Evolutionary conservation across 2,113 vertebrate genomes (phyloP), one percentile per base, ranked within the genome.

Genomic region (Jacana jacana): DNA sequence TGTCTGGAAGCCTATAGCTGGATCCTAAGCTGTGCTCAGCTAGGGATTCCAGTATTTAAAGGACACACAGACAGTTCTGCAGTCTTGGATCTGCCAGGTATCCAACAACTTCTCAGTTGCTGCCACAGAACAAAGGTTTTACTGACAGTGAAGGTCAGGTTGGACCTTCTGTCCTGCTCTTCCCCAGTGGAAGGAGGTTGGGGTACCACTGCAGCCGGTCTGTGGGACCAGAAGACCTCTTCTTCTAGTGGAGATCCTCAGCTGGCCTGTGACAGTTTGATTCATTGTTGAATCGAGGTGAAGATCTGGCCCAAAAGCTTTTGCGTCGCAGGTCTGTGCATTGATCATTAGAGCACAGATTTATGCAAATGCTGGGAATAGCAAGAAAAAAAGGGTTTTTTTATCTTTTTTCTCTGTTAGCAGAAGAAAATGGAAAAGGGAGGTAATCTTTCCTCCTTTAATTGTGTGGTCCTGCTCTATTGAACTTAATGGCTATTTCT

Each of bases 401-500:
- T 65, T 13, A 28, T 70, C 55, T 83, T 90, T 55, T 55, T 92
- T 66, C 35, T 78, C 7, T 86, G 60, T 60, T 95, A 81, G 46
- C 39, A 89, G 65, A 76, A 86, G 73, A 89, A 95, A 96, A 92
- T 93, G 65, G 51, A 89, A 91, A 89, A 81, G 18, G 7, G 42
- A 89, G 28, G 48, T 60, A 93, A 91, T 95, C 24, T 95, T 92
- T 93, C 66, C 55, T 83, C 40, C 44, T 94, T 92, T 86, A 81
- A 84, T 81, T 84, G 33, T 82, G 44, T 76, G 72, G 66, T 88
- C 77, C 85, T 93, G 61, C 16, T 94, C 77, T 84, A 5, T 37
- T 93, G 92, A 95, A 79, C 77, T 93, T 76, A 84, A 92, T 85
- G 77, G 48, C 61, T 76, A 42, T 89, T 95, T n/a, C 54, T 83